Base-by-base conservation (phyloP, 2,888 invertebrate genomes). In the Pinctada fucata region DNA sequence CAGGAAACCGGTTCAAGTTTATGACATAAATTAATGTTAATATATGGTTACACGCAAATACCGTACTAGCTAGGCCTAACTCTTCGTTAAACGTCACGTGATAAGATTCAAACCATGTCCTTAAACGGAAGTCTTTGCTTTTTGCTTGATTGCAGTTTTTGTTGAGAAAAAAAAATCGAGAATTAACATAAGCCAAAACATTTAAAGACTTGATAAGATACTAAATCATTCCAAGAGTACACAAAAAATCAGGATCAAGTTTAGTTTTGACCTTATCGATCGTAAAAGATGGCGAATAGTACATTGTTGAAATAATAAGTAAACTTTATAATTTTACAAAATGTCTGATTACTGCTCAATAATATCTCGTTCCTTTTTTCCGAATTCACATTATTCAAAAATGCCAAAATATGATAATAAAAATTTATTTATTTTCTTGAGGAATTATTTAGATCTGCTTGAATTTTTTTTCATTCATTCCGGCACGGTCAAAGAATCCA, bases 21-120 rank as follows among this genome's bases (percentile, higher is more conserved):
- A 68, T 68, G 68, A 45, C 68, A 68, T 68, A 47, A 68, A 45
- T 66, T 45, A 68, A 68, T 47, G 68, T 47, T 45, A 68, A 58
- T 58, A 13, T 58, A 10, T 58, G 58, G 58, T 58, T 58, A 58
- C 6, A 58, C 58, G 58, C 58, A 6, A 31, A 31, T 31, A 31
- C 58, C 8, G 8, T 58, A 13, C 6, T 10, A 13, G 58, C 13
- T 58, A 58, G 13, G 13, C 13, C 58, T 58, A 13, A 58, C 8
- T 10, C 13, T 58, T 58, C 13, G 13, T 58, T 10, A 6, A 58
- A 10, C 58, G 58, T 58, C 58, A 58, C 58, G 58, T 58, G 58
- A 58, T 13, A 6, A 58, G 58, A 31, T 31, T 31, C 31, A 31
- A 31, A 31, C 31, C 31, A 31, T 31, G 31, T 31, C 31, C 31